These are phyloP conservation scores for Cichladusa arquata DNA, from an alignment of 2,113 vertebrate species.

Conservation along the genomic window DNA sequence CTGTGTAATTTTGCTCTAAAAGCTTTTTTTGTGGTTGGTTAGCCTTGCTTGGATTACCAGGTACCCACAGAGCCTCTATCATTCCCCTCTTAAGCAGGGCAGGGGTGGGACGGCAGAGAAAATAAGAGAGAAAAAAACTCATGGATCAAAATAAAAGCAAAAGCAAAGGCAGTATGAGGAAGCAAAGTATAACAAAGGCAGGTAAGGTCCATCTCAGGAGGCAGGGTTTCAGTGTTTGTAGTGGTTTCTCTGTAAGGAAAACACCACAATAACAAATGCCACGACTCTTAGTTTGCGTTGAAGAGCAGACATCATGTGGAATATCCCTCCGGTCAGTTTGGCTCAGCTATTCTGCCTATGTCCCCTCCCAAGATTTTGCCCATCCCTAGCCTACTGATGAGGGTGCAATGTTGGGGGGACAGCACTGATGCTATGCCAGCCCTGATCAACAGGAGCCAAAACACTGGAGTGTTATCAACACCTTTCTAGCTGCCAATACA, in stretches of 20 bases:
- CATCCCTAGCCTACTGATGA: neutral
- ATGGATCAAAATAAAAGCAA: neutral
- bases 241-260: neutral
- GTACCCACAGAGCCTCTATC: neutral
- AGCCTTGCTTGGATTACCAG: neutral
- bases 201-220: neutral
- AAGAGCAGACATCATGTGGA: neutral
- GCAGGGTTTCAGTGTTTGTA: neutral
- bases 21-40: neutral
- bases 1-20: neutral
- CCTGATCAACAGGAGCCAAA: neutral
- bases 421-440: neutral
- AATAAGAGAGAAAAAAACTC: neutral
- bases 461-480: too few species aligned
- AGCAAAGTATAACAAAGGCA: neutral
- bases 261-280: neutral
- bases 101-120: neutral
- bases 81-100: neutral
- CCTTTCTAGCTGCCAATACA: neutral
- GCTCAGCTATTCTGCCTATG: neutral
- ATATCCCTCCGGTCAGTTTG: neutral
- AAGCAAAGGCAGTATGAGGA: neutral
- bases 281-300: rapidly evolving
- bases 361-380: neutral
- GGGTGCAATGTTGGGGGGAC: rapidly evolving